These are phyloP conservation scores for Drosophila quadrilineata DNA, from an alignment of 1,140 invertebrate genomes.

Conservation along the genomic window DNA sequence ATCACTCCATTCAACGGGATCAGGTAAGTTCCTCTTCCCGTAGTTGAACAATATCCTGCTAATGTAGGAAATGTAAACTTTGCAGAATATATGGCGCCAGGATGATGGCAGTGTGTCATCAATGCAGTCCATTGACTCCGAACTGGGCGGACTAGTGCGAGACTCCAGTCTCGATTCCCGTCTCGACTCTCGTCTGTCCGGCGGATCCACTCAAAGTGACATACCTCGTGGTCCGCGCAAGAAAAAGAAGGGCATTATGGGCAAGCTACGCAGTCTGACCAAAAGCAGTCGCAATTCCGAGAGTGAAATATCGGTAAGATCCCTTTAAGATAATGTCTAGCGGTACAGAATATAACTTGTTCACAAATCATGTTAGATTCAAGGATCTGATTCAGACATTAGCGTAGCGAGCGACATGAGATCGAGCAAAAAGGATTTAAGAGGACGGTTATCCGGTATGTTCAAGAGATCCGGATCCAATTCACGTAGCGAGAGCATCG, in stretches of 20 bases:
- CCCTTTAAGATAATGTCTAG: too few species aligned
- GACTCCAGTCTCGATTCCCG: conserved; percentile 82
- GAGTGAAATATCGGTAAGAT: conserved; percentile 80
- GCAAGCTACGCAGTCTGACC: conserved; percentile 91
- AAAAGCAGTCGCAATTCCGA: conserved; percentile 86
- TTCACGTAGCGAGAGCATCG: conserved; percentile 71
- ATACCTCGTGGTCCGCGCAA: conserved; percentile 88
- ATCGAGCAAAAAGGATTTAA: conserved; percentile 88
- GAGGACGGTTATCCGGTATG: conserved; percentile 90
- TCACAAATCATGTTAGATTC: conserved; percentile 74
- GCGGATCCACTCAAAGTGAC: conserved; percentile 92
- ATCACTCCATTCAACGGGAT: conserved; percentile 85
- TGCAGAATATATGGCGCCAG: conserved; percentile 86
- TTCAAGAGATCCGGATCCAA: conserved; percentile 86
- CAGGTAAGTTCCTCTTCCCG: conserved; percentile 35
- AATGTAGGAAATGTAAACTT: neutral
- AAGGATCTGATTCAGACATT: conserved; percentile 90
- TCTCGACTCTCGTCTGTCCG: conserved; percentile 86
- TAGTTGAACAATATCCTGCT: neutral
- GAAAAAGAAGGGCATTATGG: conserved; percentile 91
- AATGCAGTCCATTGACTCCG: conserved; percentile 88
- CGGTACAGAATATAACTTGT: too few species aligned
- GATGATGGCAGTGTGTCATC: conserved; percentile 91
- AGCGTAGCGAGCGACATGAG: conserved; percentile 84
- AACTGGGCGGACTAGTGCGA: conserved; percentile 80